A percentile compares a stretch with the other conserved stretches of the same genome.
These are phyloP conservation scores for Drosophila mimetica DNA, from an alignment of 2,888 invertebrate species.

Conservation along the genomic window DNA sequence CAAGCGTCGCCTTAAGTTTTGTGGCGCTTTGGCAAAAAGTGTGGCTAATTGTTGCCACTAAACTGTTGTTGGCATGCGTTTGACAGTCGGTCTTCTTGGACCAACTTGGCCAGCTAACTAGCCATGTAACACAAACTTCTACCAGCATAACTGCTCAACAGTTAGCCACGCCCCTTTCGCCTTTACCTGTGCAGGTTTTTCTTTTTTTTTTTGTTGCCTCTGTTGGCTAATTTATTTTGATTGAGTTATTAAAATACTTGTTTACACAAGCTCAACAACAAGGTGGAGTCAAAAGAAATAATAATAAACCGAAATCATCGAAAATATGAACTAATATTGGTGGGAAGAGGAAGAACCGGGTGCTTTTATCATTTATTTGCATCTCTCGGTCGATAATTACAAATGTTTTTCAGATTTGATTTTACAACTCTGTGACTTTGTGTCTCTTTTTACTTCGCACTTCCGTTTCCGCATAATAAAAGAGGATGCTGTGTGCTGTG, in stretches of 20 bases:
- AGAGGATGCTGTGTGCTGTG: constrained; percentile 13
- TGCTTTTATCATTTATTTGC: constrained; percentile 26
- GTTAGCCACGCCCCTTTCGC: constrained; percentile 15
- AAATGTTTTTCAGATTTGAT: constrained; percentile 29
- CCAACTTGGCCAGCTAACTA: background rate
- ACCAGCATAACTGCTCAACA: constrained; percentile 34
- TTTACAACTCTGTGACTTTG: constrained; percentile 26
- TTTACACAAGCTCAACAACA: constrained; percentile 56
- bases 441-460: constrained; percentile 47
- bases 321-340: constrained; percentile 41
- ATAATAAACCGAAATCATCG: constrained; percentile 30
- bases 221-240: constrained; percentile 54
- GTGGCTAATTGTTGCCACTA: constrained; percentile 77
- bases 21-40: constrained; percentile 74
- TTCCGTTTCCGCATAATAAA: constrained; percentile 55
- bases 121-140: constrained; percentile 5
- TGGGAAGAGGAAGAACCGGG: constrained; percentile 22
- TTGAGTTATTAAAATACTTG: constrained; percentile 74
- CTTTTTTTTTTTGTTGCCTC: background rate
- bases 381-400: constrained; percentile 51
- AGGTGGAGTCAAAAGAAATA: background rate
- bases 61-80: constrained; percentile 80
- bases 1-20: constrained; percentile 3
- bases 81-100: constrained; percentile 68
- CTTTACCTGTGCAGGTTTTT: constrained; percentile 1